These are phyloP conservation scores for Theristicus caerulescens DNA, from an alignment of 2,113 vertebrate genomes.

Conservation along the genomic window DNA sequence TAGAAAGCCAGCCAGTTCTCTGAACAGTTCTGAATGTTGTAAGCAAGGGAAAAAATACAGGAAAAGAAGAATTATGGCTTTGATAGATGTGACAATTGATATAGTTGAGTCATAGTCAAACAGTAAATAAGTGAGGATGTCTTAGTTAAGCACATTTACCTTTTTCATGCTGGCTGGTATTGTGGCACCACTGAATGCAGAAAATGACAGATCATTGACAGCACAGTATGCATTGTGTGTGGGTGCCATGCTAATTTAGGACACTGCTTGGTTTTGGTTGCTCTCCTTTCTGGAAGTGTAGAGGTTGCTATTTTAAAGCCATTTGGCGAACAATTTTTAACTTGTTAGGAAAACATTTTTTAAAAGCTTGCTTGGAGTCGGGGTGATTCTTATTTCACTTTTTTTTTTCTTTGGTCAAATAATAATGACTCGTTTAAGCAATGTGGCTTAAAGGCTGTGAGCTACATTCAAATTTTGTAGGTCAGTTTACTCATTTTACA, in stretches of 20 bases:
- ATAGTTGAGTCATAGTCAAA: background rate
- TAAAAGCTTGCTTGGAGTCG: background rate
- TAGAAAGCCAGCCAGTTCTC: background rate
- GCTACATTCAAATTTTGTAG: background rate
- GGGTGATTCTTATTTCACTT: background rate
- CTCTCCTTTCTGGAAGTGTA: background rate
- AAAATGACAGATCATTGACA: background rate
- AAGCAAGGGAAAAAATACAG: background rate
- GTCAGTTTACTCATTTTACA: background rate
- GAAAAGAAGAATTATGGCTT: background rate
- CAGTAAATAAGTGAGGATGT: background rate
- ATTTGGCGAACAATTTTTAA: background rate
- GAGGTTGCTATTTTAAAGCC: background rate
- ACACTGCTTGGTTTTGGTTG: background rate
- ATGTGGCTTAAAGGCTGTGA: background rate
- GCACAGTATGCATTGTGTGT: rapidly evolving
- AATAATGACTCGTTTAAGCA: background rate
- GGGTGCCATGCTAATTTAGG: background rate
- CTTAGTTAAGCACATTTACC: background rate
- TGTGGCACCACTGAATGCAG: background rate
- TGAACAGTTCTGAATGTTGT: background rate
- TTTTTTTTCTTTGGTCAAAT: background rate
- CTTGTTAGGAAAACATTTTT: background rate
- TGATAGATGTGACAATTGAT: background rate
- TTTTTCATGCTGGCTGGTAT: background rate